A percentile compares a stretch with the other conserved stretches of the same genome.
Conservation (phyloP, 2,888 invertebrate species). For the Netelia fuscicornis region DNA sequence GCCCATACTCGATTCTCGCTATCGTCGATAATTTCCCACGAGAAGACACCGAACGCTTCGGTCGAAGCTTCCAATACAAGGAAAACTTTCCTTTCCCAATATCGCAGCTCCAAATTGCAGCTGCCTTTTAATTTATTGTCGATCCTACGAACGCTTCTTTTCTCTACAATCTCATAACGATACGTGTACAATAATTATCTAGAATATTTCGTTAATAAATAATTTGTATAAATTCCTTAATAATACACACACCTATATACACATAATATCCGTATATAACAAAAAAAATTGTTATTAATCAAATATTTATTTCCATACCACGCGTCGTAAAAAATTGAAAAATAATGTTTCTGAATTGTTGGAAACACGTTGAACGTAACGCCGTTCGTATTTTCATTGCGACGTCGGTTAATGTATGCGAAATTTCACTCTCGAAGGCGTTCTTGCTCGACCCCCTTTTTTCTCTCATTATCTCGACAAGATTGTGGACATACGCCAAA, state of each 20-base stretch:
- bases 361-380: too few species aligned
- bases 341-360: too few species aligned
- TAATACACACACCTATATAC: background rate
- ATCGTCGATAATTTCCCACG: background rate
- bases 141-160: background rate
- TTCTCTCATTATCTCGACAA: conserved; percentile 34
- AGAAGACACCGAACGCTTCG: background rate
- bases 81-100: background rate
- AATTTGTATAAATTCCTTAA: conserved; percentile 10
- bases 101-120: conserved; percentile 7
- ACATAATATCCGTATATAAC: too few species aligned
- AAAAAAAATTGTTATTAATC: too few species aligned
- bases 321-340: too few species aligned
- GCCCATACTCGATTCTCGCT: background rate
- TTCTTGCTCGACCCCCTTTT: conserved; percentile 11
- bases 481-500: conserved; percentile 1
- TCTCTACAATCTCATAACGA: conserved; percentile 1
- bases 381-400: background rate
- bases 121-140: conserved; percentile 41
- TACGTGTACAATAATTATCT: conserved; percentile 34
- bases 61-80: background rate
- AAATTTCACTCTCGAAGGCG: conserved; percentile 43
- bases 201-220: conserved; percentile 60
- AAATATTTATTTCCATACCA: too few species aligned
- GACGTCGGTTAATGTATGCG: background rate